Percentiles rank a stretch among this genome's conserved stretches.
These are phyloP conservation scores for Sylvicola fuscatus DNA, from an alignment of 2,888 invertebrate genomes.

Conservation along the genomic window DNA sequence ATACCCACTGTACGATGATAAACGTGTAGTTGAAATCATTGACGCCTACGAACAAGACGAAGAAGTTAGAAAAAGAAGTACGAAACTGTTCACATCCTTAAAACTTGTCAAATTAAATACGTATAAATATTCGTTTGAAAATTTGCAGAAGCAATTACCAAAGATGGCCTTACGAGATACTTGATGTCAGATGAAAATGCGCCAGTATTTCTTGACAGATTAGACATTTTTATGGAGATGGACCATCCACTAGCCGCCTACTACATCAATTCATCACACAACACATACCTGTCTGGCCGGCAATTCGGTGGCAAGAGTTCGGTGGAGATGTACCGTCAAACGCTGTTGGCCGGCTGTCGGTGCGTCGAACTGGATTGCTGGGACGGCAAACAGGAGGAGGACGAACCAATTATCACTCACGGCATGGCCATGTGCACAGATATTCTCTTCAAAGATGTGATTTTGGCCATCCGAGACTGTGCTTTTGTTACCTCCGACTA, in stretches of 20 bases:
- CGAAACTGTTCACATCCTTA: too few relatives aligned
- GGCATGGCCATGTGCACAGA: conserved; percentile 99
- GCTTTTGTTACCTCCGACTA: conserved; percentile 97
- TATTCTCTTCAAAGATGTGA: conserved; percentile 94
- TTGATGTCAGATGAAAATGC: conserved; percentile 99
- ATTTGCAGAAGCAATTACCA: conserved; percentile 51
- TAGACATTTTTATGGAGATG: conserved; percentile 98
- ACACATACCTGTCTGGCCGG: conserved; percentile 81
- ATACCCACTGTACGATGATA: conserved; percentile 90
- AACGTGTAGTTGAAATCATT: conserved; percentile 82
- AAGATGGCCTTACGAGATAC: conserved; percentile 94
- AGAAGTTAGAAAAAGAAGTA: conserved; percentile 48
- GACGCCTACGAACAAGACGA: conserved; percentile 78
- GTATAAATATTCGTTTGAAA: neutral
- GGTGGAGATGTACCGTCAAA: conserved; percentile 98
- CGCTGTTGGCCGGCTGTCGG: conserved; percentile 89
- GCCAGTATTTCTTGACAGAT: conserved; percentile 93
- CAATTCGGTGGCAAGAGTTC: conserved; percentile 98
- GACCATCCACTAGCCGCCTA: conserved; percentile 96
- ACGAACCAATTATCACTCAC: conserved; percentile 98
- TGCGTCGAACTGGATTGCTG: conserved; percentile 98
- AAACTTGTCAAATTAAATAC: too few relatives aligned
- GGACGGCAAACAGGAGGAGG: conserved; percentile 96
- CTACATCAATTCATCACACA: conserved; percentile 97
- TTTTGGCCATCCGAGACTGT: conserved; percentile 91